Conservation (phyloP, 1,140 invertebrate genomes). For the Drosophila novamexicana region DNA sequence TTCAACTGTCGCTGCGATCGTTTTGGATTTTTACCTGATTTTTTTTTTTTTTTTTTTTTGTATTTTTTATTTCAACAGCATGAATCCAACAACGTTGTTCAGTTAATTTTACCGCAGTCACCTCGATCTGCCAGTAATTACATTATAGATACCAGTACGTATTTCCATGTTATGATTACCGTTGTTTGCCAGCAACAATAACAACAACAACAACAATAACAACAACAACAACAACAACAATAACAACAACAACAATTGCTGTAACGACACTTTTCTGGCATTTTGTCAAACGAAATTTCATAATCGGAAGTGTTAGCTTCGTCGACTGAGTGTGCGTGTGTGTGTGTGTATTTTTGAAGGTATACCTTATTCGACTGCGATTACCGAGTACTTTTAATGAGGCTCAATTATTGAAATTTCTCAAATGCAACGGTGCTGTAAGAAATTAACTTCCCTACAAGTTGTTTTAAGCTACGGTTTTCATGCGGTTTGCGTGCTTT, state of each 20-base stretch:
- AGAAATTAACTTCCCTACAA: constrained; percentile 46
- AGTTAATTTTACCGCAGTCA: constrained; percentile 65
- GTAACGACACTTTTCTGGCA: constrained; percentile 38
- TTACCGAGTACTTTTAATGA: constrained; percentile 74
- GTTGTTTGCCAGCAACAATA: constrained; percentile 40
- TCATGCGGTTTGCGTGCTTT: not conserved
- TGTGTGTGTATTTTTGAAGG: constrained; percentile 3
- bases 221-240: constrained; percentile 15
- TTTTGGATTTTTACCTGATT: constrained; percentile 66
- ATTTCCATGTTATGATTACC: constrained; percentile 75
- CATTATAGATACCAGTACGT: constrained; percentile 71
- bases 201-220: constrained; percentile 2
- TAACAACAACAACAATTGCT: constrained; percentile 19
- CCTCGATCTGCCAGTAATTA: constrained; percentile 75
- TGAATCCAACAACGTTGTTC: constrained; percentile 43
- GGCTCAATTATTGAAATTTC: constrained; percentile 79
- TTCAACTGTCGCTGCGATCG: constrained; percentile 49
- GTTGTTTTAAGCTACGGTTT: constrained; percentile 2
- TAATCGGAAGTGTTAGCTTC: constrained; percentile 76
- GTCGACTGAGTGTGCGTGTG: constrained; percentile 3
- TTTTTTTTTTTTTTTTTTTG: not conserved
- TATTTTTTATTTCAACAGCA: constrained; percentile 11
- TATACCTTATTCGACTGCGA: constrained; percentile 35
- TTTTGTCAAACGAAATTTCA: constrained; percentile 78
- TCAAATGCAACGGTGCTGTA: constrained; percentile 69